These are phyloP conservation scores for Leptinotarsa juncta DNA, from an alignment of 2,888 invertebrate genomes.

Conservation along the genomic window DNA sequence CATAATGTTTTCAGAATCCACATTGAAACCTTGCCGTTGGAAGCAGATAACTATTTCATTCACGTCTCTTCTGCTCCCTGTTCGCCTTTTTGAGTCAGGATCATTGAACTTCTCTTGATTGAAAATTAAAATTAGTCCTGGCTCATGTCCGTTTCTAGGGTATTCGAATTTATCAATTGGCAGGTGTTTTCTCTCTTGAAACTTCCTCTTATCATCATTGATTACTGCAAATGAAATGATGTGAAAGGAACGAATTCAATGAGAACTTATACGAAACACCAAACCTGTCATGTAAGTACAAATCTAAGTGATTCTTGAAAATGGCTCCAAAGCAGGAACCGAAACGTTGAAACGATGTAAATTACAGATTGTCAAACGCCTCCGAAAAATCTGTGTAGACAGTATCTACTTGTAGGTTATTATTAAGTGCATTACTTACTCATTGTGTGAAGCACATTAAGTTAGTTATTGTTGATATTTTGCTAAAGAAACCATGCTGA, in stretches of 20 bases:
- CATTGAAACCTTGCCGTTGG: conserved; percentile 58
- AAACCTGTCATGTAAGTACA: no score
- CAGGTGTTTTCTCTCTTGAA: conserved; percentile 33
- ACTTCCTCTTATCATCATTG: conserved; percentile 10
- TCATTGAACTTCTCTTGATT: conserved; percentile 52
- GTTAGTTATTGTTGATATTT: no score
- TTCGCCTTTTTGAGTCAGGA: conserved; percentile 33
- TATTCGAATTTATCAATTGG: conserved; percentile 52
- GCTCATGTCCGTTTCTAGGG: conserved; percentile 51
- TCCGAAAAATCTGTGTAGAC: no score
- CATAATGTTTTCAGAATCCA: conserved; percentile 50
- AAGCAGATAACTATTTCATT: conserved; percentile 56
- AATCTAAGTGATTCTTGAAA: no score
- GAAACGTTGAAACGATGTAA: no score
- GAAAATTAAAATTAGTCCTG: conserved; percentile 59
- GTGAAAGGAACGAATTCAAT: background rate
- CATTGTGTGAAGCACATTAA: no score
- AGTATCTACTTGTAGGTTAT: no score
- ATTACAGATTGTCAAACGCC: no score
- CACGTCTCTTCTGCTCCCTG: conserved; percentile 57
- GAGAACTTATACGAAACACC: no score
- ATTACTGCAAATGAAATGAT: background rate
- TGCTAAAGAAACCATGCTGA: no score
- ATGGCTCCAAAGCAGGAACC: no score
- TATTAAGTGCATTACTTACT: no score